Percentiles rank a stretch among this genome's conserved stretches.
phyloP scores from a whole-genome alignment of 2,113 vertebrate genomes.

The Butorides virescens region DNA sequence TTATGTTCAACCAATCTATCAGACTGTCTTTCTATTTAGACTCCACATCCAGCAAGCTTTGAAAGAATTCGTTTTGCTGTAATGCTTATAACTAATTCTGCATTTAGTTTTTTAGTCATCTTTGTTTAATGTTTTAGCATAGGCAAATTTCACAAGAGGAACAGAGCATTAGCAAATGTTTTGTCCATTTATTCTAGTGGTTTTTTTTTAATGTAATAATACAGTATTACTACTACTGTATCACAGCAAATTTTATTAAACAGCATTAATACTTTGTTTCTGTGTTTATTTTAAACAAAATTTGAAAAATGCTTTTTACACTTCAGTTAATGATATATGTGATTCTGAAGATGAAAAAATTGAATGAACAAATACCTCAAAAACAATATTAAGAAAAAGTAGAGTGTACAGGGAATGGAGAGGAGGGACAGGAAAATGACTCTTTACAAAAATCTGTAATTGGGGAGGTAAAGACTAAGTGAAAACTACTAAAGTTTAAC shows the following conservation, averaged over 20 bases:
- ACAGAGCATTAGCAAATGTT: background rate
- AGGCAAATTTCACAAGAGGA: background rate
- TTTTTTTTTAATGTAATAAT: background rate
- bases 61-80: background rate
- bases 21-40: background rate
- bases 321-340: background rate
- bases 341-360: background rate
- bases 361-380: background rate
- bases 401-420: background rate
- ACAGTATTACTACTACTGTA: background rate
- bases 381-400: background rate
- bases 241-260: background rate
- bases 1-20: background rate
- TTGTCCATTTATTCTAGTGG: background rate
- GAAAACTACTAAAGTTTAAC: background rate
- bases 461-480: background rate
- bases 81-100: background rate
- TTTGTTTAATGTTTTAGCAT: background rate
- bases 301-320: background rate
- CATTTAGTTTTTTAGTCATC: background rate
- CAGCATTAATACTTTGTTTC: background rate
- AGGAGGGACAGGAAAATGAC: background rate
- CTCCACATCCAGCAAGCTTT: background rate
- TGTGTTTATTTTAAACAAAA: background rate
- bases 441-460: background rate